Evolutionary conservation across 2,113 vertebrate species (phyloP).

Genomic region (Solenodon paradoxus): DNA sequence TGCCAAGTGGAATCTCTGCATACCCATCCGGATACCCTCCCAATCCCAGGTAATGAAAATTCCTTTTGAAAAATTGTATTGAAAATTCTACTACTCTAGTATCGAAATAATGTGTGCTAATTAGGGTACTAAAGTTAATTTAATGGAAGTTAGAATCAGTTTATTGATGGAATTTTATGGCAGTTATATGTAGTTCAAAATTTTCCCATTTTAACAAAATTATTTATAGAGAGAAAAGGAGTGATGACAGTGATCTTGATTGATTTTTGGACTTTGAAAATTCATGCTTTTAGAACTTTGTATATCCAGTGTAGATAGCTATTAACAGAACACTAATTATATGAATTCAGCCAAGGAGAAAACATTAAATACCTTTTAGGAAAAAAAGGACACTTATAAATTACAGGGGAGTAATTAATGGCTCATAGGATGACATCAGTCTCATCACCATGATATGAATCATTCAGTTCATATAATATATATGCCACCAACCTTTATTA

Average conservation of each 20-base stretch:
- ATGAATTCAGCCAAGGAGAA: neutral
- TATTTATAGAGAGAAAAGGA: neutral
- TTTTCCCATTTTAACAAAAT: constrained; percentile 3
- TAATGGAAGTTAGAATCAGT: neutral
- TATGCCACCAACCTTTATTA: neutral
- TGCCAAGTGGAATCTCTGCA: constrained; percentile 89
- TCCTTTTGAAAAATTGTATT: neutral
- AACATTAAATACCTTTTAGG: neutral
- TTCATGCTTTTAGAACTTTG: neutral
- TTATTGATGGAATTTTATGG: constrained; percentile 8
- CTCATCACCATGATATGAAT: neutral
- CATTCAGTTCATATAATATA: neutral
- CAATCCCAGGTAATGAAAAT: constrained; percentile 90
- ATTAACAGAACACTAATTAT: neutral
- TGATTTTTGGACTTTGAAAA: constrained; percentile 30
- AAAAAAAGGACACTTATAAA: neutral
- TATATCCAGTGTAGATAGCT: neutral
- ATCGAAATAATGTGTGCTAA: constrained; percentile 39
- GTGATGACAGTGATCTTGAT: neutral
- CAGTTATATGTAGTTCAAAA: neutral
- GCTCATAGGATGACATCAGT: neutral
- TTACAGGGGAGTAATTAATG: neutral
- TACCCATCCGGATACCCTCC: constrained; percentile 89
- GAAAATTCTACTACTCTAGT: neutral
- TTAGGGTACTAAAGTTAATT: constrained; percentile 16